Evolutionary conservation across 2,888 invertebrate species (phyloP), one percentile per base, ranked within the genome.

Genomic region (Frankliniella intonsa): DNA sequence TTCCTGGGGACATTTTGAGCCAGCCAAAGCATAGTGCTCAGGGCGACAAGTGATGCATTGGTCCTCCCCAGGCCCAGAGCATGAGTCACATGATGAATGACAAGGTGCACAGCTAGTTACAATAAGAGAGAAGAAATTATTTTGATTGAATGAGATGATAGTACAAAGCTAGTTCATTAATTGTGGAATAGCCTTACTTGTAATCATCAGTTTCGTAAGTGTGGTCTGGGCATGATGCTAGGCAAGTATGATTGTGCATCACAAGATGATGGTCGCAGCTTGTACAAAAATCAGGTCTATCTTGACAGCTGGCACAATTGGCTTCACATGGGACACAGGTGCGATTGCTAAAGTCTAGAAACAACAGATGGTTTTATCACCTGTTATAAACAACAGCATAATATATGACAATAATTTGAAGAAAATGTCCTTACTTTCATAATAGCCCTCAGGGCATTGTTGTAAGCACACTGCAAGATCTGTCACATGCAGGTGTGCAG

Each of bases 201-300:
- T 96, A 95, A 87, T 96, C 95, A 86, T 95, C 94, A 3, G 95
- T 95, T 88, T 96, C 96, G 86, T 92, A 96, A 80, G 94, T 94
- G 84, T 93, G 92, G 22, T 91, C 87, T 0, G 96, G 96, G 88
- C 97, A 97, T 0, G 94, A 92, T 10, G 96, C 94, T 85, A 94
- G 90, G 88, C 97, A 97, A 85, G 93, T 93, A 86, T 93, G 94
- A 84, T 93, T 93, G 87, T 94, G 93, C 86, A 96, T 92, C 81
- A 96, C 93, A 84, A 97, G 89, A 87, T 96, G 95, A 88, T 95
- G 95, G 86, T 96, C 95, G 87, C 97, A 97, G 85, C 94, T 95
- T 76, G 94, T 94, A 86, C 97, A 97, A 84, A 92, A 92, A 85
- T 95, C 94, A 8, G 95, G 93, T 84, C 93, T 91, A 85, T 95